Evolutionary conservation across 2,113 vertebrate species (phyloP), one percentile per base, ranked within the genome.

Genomic region (Antennarius striatus): DNA sequence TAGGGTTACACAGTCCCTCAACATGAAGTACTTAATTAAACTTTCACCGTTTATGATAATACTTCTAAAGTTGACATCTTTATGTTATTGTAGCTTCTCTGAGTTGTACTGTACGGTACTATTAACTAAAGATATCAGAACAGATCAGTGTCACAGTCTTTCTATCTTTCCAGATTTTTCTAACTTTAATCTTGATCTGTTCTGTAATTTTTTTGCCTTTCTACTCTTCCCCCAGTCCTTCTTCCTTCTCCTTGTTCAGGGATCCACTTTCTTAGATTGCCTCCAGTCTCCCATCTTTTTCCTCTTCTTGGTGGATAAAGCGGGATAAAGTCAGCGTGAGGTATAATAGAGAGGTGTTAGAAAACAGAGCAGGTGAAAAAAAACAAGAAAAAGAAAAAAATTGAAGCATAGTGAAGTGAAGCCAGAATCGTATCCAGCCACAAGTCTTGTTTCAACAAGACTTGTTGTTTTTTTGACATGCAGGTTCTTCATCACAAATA

Each of bases 291-390:
- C 64, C 66, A 45, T 42, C 36, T 36, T 7, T 36, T 36, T 36
- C 90, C 89, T 77, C 91, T 88, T 2, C 91, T 89, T 15, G 64
- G 36, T 77, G 81, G 66, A 84, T 73, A 72, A 77, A 72, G 88
- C 89, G 94, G 93, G 90, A 86, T 77, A 92, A 90, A 92, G 88
- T 86, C 88, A 92, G 91, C 89, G 92, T 86, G 70, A 89, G 81
- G 92, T 94, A 93, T 92, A 92, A 93, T 89, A 93, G 73, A 88
- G 81, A 51, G 54, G 47, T 53, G 55, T 40, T 70, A 48, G 46
- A 56, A 46, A 78, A 53, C 39, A 58, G 5, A 36, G 4, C 3
- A 4, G 22, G 40, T 10, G 29, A 48, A 16, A 62, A 42, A 68
- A 56, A 45, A 54, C 15, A 56, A 65, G 15, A 73, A 28, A 61